Evolutionary conservation across 2,888 invertebrate genomes (phyloP), one percentile per base, ranked within the genome.

Genomic region (Mimumesa dahlbomi): DNA sequence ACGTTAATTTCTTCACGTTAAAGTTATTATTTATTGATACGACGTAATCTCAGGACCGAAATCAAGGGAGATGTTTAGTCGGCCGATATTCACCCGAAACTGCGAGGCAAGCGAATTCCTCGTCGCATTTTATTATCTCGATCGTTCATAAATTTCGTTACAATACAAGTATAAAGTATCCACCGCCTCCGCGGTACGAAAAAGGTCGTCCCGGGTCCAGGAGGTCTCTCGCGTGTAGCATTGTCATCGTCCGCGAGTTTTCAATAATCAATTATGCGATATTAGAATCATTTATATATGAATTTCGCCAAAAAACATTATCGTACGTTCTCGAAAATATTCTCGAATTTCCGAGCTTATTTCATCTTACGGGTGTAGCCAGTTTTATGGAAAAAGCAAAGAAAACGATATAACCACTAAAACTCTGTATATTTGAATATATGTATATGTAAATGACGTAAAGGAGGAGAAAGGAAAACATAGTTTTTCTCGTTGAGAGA

Each of bases 141-240:
- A 81, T 85, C 86, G 83, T 87, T 85, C 87, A 87, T 87, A 87
- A 87, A 87, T 87, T 86, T 83, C 77, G 81, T 79, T 77, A 81
- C 82, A 83, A 80, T 82, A 85, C 71, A 72, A 72, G 71, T 70
- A 86, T 86, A 84, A 87, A 85, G 85, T 84, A 85, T 84, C 74
- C 62, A 43, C 69, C 73, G 73, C 73, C 73, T 73, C 73, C 73
- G 73, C 73, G 62, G 58, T 36, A 57, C 62, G 56, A 53, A 75
- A 70, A 72, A 71, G 58, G 63, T 63, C 58, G 64, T 38, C 49
- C 49, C 22, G 72, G 72, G 22, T 53, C 45, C 18, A 31, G 50
- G 42, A 42, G 59, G 50, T 56, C 54, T 46, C 36, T 13, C 54
- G 25, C 52, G 46, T 36, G 59, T 29, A 43, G 54, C 72, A 72